Conservation (phyloP, 2,113 vertebrate species). For the Poeciliopsis prolifica region DNA sequence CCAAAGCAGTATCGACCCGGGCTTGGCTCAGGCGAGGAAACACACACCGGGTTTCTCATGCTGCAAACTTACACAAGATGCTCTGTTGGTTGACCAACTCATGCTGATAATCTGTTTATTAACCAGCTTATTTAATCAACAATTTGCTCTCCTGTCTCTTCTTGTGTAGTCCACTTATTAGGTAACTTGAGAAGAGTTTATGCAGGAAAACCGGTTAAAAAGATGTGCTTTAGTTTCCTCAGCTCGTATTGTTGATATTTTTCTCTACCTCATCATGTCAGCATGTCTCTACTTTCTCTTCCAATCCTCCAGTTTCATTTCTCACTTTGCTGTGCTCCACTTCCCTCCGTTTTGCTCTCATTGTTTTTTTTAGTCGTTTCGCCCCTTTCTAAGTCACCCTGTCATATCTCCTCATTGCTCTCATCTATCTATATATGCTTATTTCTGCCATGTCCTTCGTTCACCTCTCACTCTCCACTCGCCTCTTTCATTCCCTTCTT, state of each 20-base stretch:
- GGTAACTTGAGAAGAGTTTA: background rate
- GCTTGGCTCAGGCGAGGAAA: background rate
- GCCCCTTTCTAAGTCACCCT: conserved; percentile 65
- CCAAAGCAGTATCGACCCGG: background rate
- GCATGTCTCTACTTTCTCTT: background rate
- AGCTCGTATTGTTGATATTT: background rate
- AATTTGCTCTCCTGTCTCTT: background rate
- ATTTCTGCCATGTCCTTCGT: conserved; percentile 65
- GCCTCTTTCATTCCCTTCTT: conserved; percentile 31
- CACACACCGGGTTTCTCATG: background rate
- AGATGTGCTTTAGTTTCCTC: background rate
- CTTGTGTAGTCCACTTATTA: background rate
- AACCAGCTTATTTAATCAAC: conserved; percentile 2
- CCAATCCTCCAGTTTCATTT: conserved; percentile 18
- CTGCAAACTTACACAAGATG: background rate
- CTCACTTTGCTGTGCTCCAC: conserved; percentile 49
- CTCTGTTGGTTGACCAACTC: conserved; percentile 8
- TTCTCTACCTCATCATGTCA: conserved; percentile 6
- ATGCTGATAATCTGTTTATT: background rate
- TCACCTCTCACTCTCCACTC: conserved; percentile 44
- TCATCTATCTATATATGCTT: conserved; percentile 73
- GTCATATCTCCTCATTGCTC: conserved; percentile 62
- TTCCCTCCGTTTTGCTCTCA: conserved; percentile 45
- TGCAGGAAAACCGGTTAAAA: conserved; percentile 6
- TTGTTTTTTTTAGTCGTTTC: conserved; percentile 45